Base-by-base conservation (phyloP, 2,888 invertebrate genomes). In the Pristionchus entomophagus region DNA sequence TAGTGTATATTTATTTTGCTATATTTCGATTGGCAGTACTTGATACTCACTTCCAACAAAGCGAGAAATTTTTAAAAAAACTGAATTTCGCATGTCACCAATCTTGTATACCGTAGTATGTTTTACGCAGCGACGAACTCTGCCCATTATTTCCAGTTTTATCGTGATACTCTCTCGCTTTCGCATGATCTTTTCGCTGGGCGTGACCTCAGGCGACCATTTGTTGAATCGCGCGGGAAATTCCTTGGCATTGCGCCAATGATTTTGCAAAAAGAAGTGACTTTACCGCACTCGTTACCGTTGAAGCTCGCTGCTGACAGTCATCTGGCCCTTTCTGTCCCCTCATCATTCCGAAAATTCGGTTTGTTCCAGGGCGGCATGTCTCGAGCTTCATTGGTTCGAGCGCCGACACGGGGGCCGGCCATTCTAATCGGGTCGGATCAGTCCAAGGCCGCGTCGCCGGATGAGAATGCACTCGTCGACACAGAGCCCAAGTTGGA, bases 181-280 rank as follows among this genome's bases (percentile, higher is more conserved):
- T 73, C n/a, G n/a, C 69, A 73, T 41, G n/a, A 35, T 38, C 35
- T 41, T 73, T 73, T 41, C 69, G 5, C 56, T 8, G 41, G 38
- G 38, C 77, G 77, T 41, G n/a, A 26, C 81, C 81, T 53, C 81
- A 3, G n/a, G 59, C 81, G 56, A 35, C 38, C 32, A 80, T 81
- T 81, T 29, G 81, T 56, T 29, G n/a, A 81, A 81, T 38, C 35
- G 35, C 56, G 81, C 81, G 81, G 56, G 56, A 81, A 53, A 51
- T 51, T 38, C 26, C 19, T 51, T 78, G 78, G 78, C 49, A 17
- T 4, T 35, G 2, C 56, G 81, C 81, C 81, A 81, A 56, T 56
- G 2, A n/a, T 35, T 10, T 59, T 45, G 10, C 22, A 81, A n/a
- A n/a, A 26, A 26, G n/a, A n/a, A n/a, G n/a, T n/a, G n/a, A n/a